Base-by-base conservation (phyloP, 2,113 vertebrate genomes). In the Mandrillus leucophaeus region DNA sequence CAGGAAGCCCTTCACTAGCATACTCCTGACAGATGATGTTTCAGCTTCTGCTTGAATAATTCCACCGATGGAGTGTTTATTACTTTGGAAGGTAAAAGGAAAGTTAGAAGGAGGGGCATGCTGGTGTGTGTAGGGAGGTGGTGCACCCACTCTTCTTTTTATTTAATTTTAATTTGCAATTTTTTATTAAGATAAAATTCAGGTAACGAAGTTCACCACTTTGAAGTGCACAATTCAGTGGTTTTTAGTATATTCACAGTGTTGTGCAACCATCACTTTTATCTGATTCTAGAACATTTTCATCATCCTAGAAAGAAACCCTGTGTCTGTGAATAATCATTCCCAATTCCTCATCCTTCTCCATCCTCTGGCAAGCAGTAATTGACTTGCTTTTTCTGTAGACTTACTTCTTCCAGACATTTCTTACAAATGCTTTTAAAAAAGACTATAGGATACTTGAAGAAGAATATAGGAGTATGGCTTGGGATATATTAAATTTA, bases 1-100 rank as follows among this genome's bases (percentile, higher is more conserved):
- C 48, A 70, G 95, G 93, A 93, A 95, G 73, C 55, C n/a, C 20
- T 70, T 92, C 83, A 59, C 7, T 79, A 70, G 23, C 78, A 25
- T 88, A 59, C 82, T 91, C 66, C 79, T 92, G 75, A 97, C 90
- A 96, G 92, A 57, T 92, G 95, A 96, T 86, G 89, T 83, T 80
- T 79, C 3, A 75, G 59, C 52, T 96, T 95, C 80, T 76, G 70
- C 87, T 70, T 97, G 75, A 94, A 72, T 93, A 88, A 98, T 92
- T 90, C 61, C 87, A 75, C 32, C 38, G 57, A 48, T 12, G 23
- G 55, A 72, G 9, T 85, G 20, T 92, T 96, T 78, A 87, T 94
- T 94, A 55, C 93, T 97, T 90, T 73, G 82, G 43, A 93, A 85
- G 80, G 43, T 84, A 68, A 96, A 82, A 80, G 83, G 59, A 38